phyloP scores from a whole-genome alignment of 1,140 invertebrate genomes.

The Archivesica marissinica region DNA sequence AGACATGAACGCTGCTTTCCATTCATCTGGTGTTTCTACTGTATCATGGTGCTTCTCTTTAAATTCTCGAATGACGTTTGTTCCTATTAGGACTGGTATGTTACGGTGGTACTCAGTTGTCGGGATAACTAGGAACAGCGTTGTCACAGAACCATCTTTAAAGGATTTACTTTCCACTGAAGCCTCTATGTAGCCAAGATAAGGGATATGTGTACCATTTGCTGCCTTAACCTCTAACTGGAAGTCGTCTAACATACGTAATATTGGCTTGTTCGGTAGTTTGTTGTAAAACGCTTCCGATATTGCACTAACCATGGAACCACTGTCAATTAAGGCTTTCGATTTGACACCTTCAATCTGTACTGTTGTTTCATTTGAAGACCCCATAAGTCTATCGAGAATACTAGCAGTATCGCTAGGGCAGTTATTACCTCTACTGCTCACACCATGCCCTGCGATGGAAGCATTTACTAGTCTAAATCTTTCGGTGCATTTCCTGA shows the following conservation, averaged over 20 bases:
- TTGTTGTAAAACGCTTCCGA: neutral
- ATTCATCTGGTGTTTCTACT: neutral
- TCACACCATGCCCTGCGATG: neutral
- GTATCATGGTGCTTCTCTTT: neutral
- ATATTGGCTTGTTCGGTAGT: neutral
- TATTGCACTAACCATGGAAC: neutral
- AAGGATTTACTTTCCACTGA: neutral
- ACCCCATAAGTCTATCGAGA: neutral
- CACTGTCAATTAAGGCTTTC: neutral
- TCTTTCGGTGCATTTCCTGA: too few relatives aligned
- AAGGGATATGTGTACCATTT: neutral
- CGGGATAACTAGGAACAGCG: constrained; percentile 5
- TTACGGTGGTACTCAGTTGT: neutral
- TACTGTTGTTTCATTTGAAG: constrained; percentile 2
- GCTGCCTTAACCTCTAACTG: neutral
- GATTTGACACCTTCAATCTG: neutral
- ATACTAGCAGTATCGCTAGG: neutral
- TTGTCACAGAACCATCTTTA: neutral
- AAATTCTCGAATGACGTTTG: constrained; percentile 3
- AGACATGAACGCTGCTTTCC: neutral
- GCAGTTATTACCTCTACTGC: neutral
- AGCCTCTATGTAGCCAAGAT: constrained; percentile 28
- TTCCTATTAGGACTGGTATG: constrained; percentile 30
- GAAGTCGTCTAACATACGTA: neutral
- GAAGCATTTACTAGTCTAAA: neutral